Evolutionary conservation across 2,113 vertebrate genomes (phyloP).

Genomic region (Atlantisia rogersi): DNA sequence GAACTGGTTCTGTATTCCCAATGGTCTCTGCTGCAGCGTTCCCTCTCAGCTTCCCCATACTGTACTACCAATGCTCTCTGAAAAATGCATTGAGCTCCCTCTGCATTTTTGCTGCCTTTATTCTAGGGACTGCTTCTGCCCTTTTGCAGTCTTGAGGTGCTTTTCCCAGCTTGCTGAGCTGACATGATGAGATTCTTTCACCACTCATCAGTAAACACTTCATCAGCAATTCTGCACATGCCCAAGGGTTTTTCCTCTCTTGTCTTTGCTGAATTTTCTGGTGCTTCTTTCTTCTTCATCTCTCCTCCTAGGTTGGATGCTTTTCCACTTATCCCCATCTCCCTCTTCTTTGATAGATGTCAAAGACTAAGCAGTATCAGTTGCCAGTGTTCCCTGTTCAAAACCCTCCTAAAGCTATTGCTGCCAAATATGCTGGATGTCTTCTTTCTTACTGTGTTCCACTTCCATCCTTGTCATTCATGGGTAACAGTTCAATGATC

Average conservation of each 20-base stretch:
- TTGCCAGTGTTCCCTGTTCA: not conserved
- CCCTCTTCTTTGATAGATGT: conserved; percentile 33
- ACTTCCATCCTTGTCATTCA: conserved; percentile 67
- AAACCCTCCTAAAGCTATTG: conserved; percentile 31
- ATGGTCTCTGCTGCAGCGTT: not conserved
- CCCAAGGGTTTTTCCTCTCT: not conserved
- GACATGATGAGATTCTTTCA: conserved; percentile 19
- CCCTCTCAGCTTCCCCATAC: not conserved
- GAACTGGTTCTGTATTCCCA: not conserved
- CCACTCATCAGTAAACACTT: conserved; percentile 34
- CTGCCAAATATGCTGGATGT: conserved; percentile 34
- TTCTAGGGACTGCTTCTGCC: not conserved
- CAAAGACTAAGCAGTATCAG: conserved; percentile 18
- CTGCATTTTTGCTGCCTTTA: not conserved
- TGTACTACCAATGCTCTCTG: not conserved
- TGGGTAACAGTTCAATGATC: conserved; percentile 75
- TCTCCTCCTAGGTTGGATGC: not conserved
- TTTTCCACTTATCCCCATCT: conserved; percentile 4
- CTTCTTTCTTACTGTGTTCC: conserved; percentile 21
- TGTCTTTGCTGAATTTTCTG: conserved; percentile 14
- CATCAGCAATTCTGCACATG: conserved; percentile 44
- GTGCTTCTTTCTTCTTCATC: not conserved
- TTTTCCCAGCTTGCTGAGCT: conserved; percentile 13
- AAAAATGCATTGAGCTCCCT: not conserved
- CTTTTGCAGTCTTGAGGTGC: conserved; percentile 32